Conservation (phyloP, 2,888 invertebrate species). For the Synanthedon formicaeformis region DNA sequence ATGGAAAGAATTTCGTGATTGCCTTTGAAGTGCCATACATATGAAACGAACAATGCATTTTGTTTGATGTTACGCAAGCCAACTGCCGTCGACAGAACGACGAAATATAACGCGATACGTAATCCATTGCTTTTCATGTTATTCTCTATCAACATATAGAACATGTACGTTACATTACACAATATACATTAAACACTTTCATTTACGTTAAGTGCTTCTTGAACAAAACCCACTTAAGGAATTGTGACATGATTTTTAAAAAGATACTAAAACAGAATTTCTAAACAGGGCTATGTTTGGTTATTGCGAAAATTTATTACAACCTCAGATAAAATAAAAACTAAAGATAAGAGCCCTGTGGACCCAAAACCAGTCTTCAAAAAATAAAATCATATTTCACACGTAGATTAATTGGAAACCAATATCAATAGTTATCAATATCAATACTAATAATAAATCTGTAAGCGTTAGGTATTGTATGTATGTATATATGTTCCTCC, state of each 20-base stretch:
- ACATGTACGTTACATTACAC: conserved; percentile 31
- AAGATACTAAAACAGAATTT: conserved; percentile 3
- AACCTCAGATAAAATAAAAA: no score
- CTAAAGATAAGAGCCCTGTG: no score
- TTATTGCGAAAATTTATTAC: conserved; percentile 13
- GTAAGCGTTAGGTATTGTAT: no score
- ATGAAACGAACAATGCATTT: conserved; percentile 28
- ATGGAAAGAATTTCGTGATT: conserved; percentile 5
- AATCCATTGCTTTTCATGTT: conserved; percentile 32
- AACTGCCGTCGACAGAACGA: conserved; percentile 18
- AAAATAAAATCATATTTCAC: no score
- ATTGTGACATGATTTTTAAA: conserved; percentile 31
- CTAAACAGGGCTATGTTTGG: conserved; percentile 5
- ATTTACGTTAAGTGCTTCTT: conserved; percentile 40
- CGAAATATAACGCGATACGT: conserved; percentile 25
- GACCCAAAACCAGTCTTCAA: no score
- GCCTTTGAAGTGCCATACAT: conserved; percentile 10
- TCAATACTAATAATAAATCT: no score
- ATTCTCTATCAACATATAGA: conserved; percentile 16
- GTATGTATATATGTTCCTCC: no score
- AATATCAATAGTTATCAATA: no score
- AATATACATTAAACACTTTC: conserved; percentile 50
- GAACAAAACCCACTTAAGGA: conserved; percentile 28
- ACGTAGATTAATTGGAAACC: no score
- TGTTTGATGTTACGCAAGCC: conserved; percentile 26